Evolutionary conservation across 2,888 invertebrate genomes (phyloP).

Genomic region (Gortyna flavago): DNA sequence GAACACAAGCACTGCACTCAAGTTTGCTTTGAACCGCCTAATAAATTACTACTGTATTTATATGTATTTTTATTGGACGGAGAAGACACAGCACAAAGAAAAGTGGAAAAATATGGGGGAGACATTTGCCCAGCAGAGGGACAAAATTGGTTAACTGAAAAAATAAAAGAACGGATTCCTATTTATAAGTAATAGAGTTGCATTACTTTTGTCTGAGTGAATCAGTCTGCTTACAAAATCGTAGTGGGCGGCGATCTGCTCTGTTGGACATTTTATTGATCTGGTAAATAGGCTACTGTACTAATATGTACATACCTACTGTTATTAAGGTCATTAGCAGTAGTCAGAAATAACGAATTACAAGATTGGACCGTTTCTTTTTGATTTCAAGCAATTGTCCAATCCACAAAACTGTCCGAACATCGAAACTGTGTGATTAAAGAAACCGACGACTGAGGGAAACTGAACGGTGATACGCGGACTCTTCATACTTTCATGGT

Average conservation of each 20-base stretch:
- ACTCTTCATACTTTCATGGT: neutral
- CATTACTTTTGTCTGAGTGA: constrained; percentile 11
- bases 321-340: constrained; percentile 17
- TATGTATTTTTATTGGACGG: no score
- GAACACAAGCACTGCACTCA: neutral
- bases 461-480: neutral
- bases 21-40: neutral
- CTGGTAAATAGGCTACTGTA: constrained; percentile 25
- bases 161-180: neutral
- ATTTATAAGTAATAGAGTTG: neutral
- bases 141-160: no score
- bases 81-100: no score
- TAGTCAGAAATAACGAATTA: neutral
- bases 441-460: neutral
- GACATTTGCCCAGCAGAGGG: no score
- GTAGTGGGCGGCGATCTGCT: constrained; percentile 36
- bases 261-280: constrained; percentile 32
- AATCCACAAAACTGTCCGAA: neutral
- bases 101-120: no score
- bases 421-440: neutral
- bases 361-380: neutral
- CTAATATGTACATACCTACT: constrained; percentile 21
- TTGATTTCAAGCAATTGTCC: neutral
- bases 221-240: constrained; percentile 29
- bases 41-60: constrained; percentile 8